phyloP scores from a whole-genome alignment of 53 echinoderm and acorn worm species.

The Antedon mediterranea region DNA sequence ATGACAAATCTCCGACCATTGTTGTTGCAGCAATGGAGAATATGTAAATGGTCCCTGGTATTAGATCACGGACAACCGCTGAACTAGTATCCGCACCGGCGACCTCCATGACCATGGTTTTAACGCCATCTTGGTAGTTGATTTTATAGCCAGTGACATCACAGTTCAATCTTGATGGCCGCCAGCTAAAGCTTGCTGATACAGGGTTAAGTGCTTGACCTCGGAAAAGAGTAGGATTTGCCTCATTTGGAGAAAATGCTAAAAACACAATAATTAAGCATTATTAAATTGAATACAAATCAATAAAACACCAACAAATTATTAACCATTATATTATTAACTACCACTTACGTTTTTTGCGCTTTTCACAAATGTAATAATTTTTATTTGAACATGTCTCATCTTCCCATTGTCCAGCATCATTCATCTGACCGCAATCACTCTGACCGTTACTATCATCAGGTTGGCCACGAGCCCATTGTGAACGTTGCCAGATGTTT shows the following conservation, averaged over 20 bases:
- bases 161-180: slow-evolving; percentile 34
- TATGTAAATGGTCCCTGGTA: slow-evolving; percentile 14
- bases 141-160: slow-evolving; percentile 58
- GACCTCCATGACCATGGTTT: slow-evolving; percentile 8
- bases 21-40: slow-evolving; percentile 30
- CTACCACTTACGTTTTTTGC: slow-evolving; percentile 41
- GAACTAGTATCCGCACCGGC: slow-evolving; percentile 11
- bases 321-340: no score
- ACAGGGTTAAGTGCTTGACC: slow-evolving; percentile 8
- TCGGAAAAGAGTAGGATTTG: slow-evolving; percentile 26
- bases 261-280: not conserved
- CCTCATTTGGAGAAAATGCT: slow-evolving; percentile 35
- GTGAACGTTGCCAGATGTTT: slow-evolving; percentile 28
- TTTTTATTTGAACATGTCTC: slow-evolving; percentile 22
- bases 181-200: slow-evolving; percentile 35
- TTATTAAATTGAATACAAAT: no score
- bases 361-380: slow-evolving; percentile 63
- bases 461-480: slow-evolving; percentile 58
- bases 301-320: no score
- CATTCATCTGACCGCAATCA: slow-evolving; percentile 48
- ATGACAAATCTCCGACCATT: slow-evolving; percentile 10
- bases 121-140: slow-evolving; percentile 1
- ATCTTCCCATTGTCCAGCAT: slow-evolving; percentile 50
- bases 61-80: slow-evolving; percentile 17
- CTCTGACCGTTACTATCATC: slow-evolving; percentile 18